Conservation (phyloP, 2,113 vertebrate genomes). For the Sigmodon hispidus region DNA sequence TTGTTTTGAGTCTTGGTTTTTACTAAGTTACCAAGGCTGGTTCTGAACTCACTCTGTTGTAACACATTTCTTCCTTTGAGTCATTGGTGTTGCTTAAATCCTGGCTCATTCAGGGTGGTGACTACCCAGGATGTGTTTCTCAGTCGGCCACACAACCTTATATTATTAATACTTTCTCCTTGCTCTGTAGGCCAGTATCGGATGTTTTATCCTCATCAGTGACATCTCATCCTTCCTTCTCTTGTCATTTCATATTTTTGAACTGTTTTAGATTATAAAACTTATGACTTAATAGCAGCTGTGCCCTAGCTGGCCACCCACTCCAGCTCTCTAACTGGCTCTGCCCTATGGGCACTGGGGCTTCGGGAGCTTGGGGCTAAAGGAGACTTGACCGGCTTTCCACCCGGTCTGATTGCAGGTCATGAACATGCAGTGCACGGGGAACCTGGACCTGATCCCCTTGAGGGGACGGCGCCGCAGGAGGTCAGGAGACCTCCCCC, state of each 20-base stretch:
- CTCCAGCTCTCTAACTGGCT: conserved; percentile 6
- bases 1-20: not conserved
- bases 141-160: conserved; percentile 26
- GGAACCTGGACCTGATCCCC: conserved; percentile 80
- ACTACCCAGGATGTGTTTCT: not conserved
- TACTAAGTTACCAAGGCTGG: not conserved
- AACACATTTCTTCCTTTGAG: conserved; percentile 35
- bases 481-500: conserved; percentile 81
- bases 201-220: not conserved
- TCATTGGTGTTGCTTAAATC: conserved; percentile 1
- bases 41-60: not conserved
- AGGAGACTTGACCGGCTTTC: conserved; percentile 70
- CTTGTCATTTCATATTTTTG: conserved; percentile 40
- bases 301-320: not conserved
- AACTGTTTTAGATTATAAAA: conserved; percentile 41
- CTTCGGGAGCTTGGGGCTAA: conserved; percentile 54
- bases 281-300: conserved; percentile 37
- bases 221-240: not conserved
- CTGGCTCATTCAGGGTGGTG: not conserved
- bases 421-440: conserved; percentile 80
- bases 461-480: conserved; percentile 74
- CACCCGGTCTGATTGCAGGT: conserved; percentile 81
- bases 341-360: conserved; percentile 37
- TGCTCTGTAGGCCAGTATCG: not conserved
- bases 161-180: conserved; percentile 27